Evolutionary conservation across 2,113 vertebrate genomes (phyloP).

Genomic region (Oryzias celebensis): DNA sequence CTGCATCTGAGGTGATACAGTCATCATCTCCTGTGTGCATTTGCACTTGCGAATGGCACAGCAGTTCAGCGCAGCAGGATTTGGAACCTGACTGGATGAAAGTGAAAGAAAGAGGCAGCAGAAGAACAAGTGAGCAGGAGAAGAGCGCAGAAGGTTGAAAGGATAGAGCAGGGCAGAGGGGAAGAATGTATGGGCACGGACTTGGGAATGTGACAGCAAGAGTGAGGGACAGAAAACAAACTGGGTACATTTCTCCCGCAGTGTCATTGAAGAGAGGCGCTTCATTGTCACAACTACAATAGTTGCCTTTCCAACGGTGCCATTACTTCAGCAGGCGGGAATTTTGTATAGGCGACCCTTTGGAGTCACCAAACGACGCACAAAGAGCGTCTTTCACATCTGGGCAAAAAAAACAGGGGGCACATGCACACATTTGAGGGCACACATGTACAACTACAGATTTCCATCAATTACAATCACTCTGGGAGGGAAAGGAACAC

Average conservation of each 20-base stretch:
- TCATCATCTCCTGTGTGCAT: slow-evolving; percentile 11
- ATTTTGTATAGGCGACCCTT: slow-evolving; percentile 83
- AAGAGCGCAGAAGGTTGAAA: slow-evolving; percentile 51
- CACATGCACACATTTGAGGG: slow-evolving; percentile 66
- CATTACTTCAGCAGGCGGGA: slow-evolving; percentile 84
- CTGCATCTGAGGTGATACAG: slow-evolving; percentile 32
- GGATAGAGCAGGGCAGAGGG: slow-evolving; percentile 71
- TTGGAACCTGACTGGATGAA: neutral
- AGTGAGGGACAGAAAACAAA: slow-evolving; percentile 79
- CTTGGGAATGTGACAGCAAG: slow-evolving; percentile 79
- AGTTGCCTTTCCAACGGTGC: slow-evolving; percentile 82
- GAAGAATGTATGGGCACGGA: slow-evolving; percentile 79
- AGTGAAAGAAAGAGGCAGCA: slow-evolving; percentile 1
- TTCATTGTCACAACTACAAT: slow-evolving; percentile 85
- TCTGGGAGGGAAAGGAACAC: slow-evolving; percentile 43
- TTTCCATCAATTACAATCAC: slow-evolving; percentile 58
- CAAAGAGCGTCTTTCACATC: slow-evolving; percentile 79
- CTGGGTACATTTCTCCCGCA: slow-evolving; percentile 76
- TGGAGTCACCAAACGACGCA: slow-evolving; percentile 69
- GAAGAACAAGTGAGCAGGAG: slow-evolving; percentile 35
- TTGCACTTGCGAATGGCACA: slow-evolving; percentile 12
- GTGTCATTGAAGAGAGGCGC: slow-evolving; percentile 79
- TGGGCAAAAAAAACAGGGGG: slow-evolving; percentile 60
- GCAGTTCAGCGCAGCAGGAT: neutral
- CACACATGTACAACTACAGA: slow-evolving; percentile 55